These are phyloP conservation scores for Mylabris phalerata DNA, from an alignment of 1,140 invertebrate genomes.

Conservation along the genomic window DNA sequence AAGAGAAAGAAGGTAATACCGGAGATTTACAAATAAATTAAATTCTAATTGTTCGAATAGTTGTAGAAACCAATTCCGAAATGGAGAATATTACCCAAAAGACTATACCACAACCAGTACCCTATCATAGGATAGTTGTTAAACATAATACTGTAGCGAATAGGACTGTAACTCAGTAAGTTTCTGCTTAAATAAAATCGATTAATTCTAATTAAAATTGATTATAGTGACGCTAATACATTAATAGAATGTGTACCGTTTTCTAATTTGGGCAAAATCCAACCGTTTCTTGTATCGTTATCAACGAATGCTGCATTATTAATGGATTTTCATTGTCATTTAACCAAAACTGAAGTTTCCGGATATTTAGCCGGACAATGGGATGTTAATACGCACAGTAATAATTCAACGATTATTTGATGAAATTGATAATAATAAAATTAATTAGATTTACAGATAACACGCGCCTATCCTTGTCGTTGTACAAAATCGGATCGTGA, in stretches of 20 bases:
- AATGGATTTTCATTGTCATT: constrained; percentile 89
- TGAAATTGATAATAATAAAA: background rate
- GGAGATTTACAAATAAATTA: background rate
- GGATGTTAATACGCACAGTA: constrained; percentile 91
- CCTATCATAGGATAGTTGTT: constrained; percentile 55
- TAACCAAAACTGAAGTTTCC: constrained; percentile 85
- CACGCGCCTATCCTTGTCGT: constrained; percentile 82
- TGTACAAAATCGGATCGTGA: constrained; percentile 72
- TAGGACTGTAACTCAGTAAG: constrained; percentile 63
- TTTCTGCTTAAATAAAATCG: constrained; percentile 16
- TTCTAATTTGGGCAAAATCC: constrained; percentile 77
- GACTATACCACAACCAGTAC: constrained; percentile 33
- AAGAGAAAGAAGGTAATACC: constrained; percentile 15
- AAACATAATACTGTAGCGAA: constrained; percentile 64
- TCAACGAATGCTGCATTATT: constrained; percentile 81
- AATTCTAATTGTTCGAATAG: background rate
- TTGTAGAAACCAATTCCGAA: background rate
- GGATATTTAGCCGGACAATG: constrained; percentile 91
- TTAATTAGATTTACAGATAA: constrained; percentile 68
- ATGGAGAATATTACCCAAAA: constrained; percentile 43
- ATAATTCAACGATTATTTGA: constrained; percentile 38
- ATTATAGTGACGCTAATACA: constrained; percentile 75
- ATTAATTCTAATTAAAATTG: constrained; percentile 4
- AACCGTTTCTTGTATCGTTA: constrained; percentile 85
- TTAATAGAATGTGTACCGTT: constrained; percentile 84